A percentile compares a stretch with the other conserved stretches of the same genome.
Evolutionary conservation across 2,113 vertebrate genomes (phyloP).

Genomic region (Elephantulus edwardii): DNA sequence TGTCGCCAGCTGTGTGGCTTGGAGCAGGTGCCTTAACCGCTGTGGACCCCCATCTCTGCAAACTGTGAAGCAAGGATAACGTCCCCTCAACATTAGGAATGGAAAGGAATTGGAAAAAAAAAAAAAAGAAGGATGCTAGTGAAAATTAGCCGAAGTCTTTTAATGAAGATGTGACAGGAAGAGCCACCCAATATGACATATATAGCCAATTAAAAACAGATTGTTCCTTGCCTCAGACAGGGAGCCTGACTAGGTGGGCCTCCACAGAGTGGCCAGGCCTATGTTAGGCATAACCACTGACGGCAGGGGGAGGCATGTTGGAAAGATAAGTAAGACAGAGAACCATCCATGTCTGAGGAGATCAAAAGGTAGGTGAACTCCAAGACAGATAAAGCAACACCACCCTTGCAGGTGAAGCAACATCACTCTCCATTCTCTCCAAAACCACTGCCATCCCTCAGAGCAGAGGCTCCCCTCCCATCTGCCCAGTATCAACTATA

Average conservation of each 20-base stretch:
- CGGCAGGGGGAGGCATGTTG: not conserved
- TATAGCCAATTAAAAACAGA: not conserved
- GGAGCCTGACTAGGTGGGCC: conserved; percentile 41
- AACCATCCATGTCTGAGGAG: not conserved
- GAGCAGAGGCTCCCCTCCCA: not conserved
- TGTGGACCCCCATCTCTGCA: not conserved
- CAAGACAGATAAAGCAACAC: not conserved
- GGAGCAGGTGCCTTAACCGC: not conserved
- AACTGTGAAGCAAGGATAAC: not conserved
- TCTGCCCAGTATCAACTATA: not conserved
- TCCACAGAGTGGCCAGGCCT: not conserved
- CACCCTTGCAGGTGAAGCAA: too few species aligned
- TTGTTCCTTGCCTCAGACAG: not conserved
- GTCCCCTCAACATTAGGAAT: not conserved
- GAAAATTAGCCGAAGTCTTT: not conserved
- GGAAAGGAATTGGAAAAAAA: not conserved
- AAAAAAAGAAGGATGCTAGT: not conserved
- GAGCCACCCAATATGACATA: conserved; percentile 22
- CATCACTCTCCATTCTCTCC: not conserved
- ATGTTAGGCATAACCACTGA: conserved; percentile 8
- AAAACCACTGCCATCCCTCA: not conserved
- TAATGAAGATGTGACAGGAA: not conserved
- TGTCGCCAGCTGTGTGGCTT: not conserved
- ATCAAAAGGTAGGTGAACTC: not conserved
- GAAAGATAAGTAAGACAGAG: not conserved